phyloP scores from a whole-genome alignment of 2,888 invertebrate species.

The Hemicrepidius hirtus region DNA sequence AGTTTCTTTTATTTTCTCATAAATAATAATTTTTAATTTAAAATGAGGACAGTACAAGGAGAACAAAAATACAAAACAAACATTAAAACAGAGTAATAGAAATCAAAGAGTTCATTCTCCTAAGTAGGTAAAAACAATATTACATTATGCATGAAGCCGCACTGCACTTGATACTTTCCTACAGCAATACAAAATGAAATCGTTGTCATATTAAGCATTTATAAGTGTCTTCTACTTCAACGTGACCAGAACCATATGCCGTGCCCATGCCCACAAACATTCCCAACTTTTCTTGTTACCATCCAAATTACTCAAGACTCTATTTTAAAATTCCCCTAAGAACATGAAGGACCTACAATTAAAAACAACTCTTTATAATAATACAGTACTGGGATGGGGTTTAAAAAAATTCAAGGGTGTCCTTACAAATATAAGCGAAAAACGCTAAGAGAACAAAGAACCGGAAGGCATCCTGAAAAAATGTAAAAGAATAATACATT shows the following conservation, averaged over 20 bases:
- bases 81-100: conserved; percentile 10
- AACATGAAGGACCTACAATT: no score
- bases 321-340: no score
- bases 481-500: no score
- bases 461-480: no score
- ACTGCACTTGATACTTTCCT: conserved; percentile 33
- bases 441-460: no score
- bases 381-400: no score
- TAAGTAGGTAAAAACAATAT: conserved; percentile 40
- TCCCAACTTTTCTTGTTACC: not conserved
- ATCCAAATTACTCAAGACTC: no score
- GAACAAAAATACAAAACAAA: not conserved
- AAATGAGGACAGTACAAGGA: not conserved
- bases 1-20: no score
- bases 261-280: conserved; percentile 6
- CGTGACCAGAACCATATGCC: conserved; percentile 15
- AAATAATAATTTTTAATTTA: no score
- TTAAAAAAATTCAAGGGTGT: no score
- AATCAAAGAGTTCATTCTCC: conserved; percentile 28
- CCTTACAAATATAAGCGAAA: no score
- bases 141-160: conserved; percentile 41
- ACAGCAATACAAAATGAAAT: conserved; percentile 28
- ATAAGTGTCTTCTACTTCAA: not conserved
- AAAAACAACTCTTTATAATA: no score
- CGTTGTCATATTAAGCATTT: conserved; percentile 24